Percentiles rank a stretch among this genome's conserved stretches.
Conservation (phyloP, 2,888 invertebrate species). For the Keiferia lycopersicella region DNA sequence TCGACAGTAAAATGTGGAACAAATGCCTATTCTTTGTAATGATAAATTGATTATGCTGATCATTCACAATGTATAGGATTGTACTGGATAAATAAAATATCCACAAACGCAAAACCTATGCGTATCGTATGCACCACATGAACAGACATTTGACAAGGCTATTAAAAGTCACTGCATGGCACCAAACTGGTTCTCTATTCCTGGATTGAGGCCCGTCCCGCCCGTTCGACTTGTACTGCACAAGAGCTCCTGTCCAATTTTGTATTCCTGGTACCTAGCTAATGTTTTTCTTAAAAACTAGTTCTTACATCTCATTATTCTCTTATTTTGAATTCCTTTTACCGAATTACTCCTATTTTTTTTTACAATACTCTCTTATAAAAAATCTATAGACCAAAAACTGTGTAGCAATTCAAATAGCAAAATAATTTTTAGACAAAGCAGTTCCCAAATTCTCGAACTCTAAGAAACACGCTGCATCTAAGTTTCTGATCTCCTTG, state of each 20-base stretch:
- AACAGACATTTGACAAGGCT: background rate
- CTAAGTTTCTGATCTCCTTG: slow-evolving; percentile 33
- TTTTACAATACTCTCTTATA: too few species aligned
- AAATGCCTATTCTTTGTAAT: background rate
- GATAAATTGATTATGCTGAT: background rate
- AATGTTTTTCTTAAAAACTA: background rate
- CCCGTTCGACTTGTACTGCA: background rate
- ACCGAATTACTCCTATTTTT: too few species aligned
- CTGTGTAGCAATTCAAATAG: too few species aligned
- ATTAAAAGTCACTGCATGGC: background rate
- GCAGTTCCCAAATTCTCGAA: background rate
- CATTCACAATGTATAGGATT: too few species aligned
- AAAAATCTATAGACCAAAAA: too few species aligned
- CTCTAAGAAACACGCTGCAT: background rate
- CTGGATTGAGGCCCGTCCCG: background rate
- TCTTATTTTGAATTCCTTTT: too few species aligned
- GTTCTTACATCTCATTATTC: too few species aligned
- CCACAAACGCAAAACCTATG: background rate
- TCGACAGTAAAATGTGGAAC: background rate
- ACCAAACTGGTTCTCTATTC: slow-evolving; percentile 14
- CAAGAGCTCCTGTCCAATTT: background rate
- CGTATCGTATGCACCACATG: background rate
- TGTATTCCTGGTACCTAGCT: background rate
- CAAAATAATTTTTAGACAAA: too few species aligned
- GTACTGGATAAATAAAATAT: background rate